Conservation (phyloP, 1,140 invertebrate genomes). For the Lucilia sericata region DNA sequence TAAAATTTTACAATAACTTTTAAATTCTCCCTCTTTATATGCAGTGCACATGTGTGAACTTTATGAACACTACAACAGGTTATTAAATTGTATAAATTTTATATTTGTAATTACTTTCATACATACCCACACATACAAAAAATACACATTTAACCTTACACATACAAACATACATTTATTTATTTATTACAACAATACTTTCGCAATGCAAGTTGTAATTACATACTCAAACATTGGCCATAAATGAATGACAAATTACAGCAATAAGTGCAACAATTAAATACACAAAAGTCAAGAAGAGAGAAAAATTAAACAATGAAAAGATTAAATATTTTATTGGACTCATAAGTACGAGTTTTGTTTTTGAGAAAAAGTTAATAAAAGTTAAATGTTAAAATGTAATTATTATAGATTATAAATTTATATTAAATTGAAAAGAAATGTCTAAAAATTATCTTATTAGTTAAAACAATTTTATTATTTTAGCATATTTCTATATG, state of each 20-base stretch:
- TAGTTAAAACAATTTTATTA: too few species aligned
- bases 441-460: too few species aligned
- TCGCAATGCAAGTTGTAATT: neutral
- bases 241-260: slow-evolving; percentile 27
- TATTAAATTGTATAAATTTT: slow-evolving; percentile 14
- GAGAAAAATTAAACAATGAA: too few species aligned
- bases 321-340: too few species aligned
- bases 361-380: too few species aligned
- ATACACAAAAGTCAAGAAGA: neutral
- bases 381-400: too few species aligned
- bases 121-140: neutral
- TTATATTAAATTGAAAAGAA: too few species aligned
- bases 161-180: neutral
- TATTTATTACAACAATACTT: neutral
- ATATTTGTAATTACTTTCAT: neutral
- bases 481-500: too few species aligned
- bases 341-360: too few species aligned
- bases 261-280: slow-evolving; percentile 19
- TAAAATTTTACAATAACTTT: too few species aligned
- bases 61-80: slow-evolving; percentile 6
- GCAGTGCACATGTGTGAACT: neutral
- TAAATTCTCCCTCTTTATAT: neutral
- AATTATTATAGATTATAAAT: too few species aligned
- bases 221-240: slow-evolving; percentile 13
- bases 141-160: neutral